Percentiles rank a stretch among this genome's conserved stretches.
These are phyloP conservation scores for Sebastes oblongus DNA, from an alignment of 2,797 vertebrate genomes.

Conservation along the genomic window DNA sequence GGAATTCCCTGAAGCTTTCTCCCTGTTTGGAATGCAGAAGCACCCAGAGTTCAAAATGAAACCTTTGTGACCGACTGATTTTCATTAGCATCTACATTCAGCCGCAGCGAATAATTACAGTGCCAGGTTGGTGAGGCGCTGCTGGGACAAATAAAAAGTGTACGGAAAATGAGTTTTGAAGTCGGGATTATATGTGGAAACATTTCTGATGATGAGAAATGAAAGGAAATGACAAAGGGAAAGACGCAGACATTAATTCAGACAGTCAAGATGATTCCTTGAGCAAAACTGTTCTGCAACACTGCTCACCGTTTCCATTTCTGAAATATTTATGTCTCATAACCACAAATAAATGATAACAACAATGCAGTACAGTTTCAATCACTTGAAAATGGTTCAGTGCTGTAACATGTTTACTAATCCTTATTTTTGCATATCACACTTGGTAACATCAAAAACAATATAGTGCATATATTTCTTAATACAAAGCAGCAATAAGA, in stretches of 20 bases:
- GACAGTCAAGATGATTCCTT: neutral
- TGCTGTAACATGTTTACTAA: neutral
- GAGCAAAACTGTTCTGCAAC: neutral
- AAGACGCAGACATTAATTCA: neutral
- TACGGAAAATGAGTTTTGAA: neutral
- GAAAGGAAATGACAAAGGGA: neutral
- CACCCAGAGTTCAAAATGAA: slow-evolving; percentile 56
- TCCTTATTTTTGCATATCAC: neutral
- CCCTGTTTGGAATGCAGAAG: slow-evolving; percentile 62
- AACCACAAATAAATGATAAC: neutral
- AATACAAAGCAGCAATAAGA: neutral
- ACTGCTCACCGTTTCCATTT: neutral
- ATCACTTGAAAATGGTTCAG: neutral
- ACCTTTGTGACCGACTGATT: slow-evolving; percentile 64
- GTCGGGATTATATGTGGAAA: neutral
- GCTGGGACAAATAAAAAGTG: slow-evolving; percentile 2
- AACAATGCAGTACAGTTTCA: neutral
- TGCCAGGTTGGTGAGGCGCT: neutral
- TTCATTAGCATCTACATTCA: slow-evolving; percentile 62
- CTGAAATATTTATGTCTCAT: neutral
- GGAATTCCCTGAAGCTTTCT: slow-evolving; percentile 67
- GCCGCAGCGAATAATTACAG: slow-evolving; percentile 43
- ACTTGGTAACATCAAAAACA: neutral
- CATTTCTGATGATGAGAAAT: neutral
- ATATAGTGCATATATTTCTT: neutral